These are phyloP conservation scores for Sarcophaga subvicina DNA, from an alignment of 2,888 invertebrate species.

Conservation along the genomic window DNA sequence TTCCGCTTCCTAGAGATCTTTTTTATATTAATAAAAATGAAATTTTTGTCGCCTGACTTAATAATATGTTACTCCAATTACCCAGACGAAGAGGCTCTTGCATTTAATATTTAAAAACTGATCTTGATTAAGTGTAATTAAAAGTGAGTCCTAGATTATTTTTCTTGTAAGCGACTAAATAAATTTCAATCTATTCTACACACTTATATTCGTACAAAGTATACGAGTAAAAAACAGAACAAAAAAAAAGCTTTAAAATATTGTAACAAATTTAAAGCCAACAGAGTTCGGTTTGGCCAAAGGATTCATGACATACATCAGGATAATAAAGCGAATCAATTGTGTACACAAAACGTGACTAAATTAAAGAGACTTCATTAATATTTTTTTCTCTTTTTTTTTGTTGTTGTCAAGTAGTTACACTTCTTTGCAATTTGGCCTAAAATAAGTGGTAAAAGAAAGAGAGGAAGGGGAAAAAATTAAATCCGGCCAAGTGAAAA, in stretches of 20 bases:
- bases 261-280: neutral
- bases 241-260: neutral
- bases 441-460: neutral
- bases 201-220: neutral
- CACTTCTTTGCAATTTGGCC: neutral
- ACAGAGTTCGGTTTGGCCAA: neutral
- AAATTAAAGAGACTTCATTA: slow-evolving; percentile 27
- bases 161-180: too few species aligned
- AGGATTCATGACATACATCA: slow-evolving; percentile 33
- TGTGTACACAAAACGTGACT: slow-evolving; percentile 50
- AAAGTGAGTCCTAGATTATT: too few species aligned
- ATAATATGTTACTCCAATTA: too few species aligned
- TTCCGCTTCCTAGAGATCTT: too few species aligned
- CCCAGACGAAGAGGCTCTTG: too few species aligned
- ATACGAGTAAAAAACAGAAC: neutral
- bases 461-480: neutral
- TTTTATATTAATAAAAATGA: too few species aligned
- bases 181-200: too few species aligned
- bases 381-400: neutral
- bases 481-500: neutral
- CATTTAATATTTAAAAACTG: too few species aligned
- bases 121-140: too few species aligned
- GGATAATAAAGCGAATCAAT: slow-evolving; percentile 42
- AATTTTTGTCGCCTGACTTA: too few species aligned
- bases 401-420: neutral